Percentiles rank a stretch among this genome's conserved stretches.
These are phyloP conservation scores for Spinus olivaceus DNA, from an alignment of 2,797 vertebrate species.

Conservation along the genomic window DNA sequence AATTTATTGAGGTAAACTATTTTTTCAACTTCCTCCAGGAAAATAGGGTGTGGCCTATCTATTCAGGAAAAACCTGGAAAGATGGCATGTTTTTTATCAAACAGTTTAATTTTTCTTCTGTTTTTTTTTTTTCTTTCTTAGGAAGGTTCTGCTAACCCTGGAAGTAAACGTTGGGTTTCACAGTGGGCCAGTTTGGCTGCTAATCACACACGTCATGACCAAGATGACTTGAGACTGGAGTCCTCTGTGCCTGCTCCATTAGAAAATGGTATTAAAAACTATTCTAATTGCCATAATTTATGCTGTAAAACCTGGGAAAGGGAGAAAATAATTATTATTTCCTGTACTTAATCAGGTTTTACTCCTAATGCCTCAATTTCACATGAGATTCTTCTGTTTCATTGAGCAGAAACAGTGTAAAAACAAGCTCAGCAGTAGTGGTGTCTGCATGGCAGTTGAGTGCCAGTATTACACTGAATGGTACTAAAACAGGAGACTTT, in stretches of 20 bases:
- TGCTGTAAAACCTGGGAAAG: neutral
- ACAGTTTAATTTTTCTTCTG: neutral
- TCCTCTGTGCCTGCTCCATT: conserved; percentile 78
- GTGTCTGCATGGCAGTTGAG: neutral
- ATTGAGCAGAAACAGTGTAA: neutral
- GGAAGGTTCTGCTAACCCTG: conserved; percentile 79
- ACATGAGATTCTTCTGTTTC: neutral
- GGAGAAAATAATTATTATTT: neutral
- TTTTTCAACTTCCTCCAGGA: neutral
- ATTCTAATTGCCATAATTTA: neutral
- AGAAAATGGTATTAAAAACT: conserved; percentile 84
- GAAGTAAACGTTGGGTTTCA: conserved; percentile 91
- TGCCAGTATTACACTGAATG: neutral
- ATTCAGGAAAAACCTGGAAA: neutral
- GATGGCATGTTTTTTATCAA: neutral
- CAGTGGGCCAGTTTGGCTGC: conserved; percentile 96
- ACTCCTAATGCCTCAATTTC: neutral
- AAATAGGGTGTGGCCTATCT: neutral
- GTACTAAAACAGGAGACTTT: neutral
- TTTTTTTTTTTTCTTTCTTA: conserved; percentile 46
- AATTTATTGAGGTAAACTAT: neutral
- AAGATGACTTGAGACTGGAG: conserved; percentile 86
- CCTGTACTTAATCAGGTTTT: neutral
- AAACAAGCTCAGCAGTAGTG: neutral
- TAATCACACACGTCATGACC: conserved; percentile 92